Conservation (phyloP, 2,888 invertebrate genomes). For the Caenorhabditis japonica region DNA sequence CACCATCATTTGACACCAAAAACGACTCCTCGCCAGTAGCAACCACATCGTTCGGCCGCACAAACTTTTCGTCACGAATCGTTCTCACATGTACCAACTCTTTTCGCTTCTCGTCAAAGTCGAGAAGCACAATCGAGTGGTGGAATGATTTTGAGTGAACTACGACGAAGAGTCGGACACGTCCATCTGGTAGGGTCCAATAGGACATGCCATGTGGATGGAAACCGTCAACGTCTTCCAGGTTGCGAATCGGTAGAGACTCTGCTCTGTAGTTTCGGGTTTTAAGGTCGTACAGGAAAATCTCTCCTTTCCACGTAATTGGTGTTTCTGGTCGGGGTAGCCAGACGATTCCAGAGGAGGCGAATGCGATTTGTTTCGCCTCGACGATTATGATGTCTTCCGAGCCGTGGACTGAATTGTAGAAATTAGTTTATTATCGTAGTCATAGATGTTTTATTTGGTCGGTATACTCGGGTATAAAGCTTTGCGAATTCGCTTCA, state of each 20-base stretch:
- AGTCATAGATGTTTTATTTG: no score
- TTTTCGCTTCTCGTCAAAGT: constrained; percentile 48
- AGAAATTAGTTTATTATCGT: no score
- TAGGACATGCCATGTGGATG: constrained; percentile 64
- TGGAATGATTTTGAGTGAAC: constrained; percentile 53
- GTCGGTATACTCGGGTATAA: no score
- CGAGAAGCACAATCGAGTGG: constrained; percentile 59
- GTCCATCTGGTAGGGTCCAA: constrained; percentile 48
- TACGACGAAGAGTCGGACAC: constrained; percentile 59
- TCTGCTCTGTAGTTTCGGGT: constrained; percentile 25
- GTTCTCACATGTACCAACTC: constrained; percentile 55
- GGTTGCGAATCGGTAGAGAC: constrained; percentile 15
- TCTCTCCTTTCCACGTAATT: constrained; percentile 50
- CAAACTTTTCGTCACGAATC: constrained; percentile 51
- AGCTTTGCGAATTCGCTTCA: no score
- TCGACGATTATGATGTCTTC: constrained; percentile 64
- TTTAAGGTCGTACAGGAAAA: constrained; percentile 62
- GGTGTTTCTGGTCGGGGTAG: constrained; percentile 22
- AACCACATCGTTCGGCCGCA: constrained; percentile 61
- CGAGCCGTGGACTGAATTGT: constrained; percentile 57
- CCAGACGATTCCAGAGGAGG: constrained; percentile 63
- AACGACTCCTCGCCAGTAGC: constrained; percentile 58
- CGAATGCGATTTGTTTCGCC: constrained; percentile 54
- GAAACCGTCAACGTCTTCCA: constrained; percentile 50
- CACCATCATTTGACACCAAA: constrained; percentile 62